These are phyloP conservation scores for Drosophila robusta DNA, from an alignment of 2,888 invertebrate species.

Conservation along the genomic window DNA sequence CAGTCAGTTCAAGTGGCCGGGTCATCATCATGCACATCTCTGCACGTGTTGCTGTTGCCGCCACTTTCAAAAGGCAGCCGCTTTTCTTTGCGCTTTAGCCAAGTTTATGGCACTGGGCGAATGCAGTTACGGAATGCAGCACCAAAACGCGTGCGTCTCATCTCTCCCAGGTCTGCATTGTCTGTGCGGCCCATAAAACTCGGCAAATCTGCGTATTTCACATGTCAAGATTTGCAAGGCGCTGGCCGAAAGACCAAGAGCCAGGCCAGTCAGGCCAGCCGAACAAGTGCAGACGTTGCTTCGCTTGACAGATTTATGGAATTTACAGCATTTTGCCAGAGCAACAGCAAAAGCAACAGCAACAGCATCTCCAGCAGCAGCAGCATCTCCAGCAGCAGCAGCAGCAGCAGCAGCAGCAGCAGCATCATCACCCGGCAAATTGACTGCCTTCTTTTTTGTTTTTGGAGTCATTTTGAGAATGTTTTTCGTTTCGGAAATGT, in stretches of 20 bases:
- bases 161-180: constrained; percentile 41
- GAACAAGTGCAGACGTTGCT: constrained; percentile 78
- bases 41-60: constrained; percentile 73
- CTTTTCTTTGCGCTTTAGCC: constrained; percentile 78
- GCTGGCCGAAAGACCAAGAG: constrained; percentile 39
- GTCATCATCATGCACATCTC: constrained; percentile 72
- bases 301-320: constrained; percentile 82
- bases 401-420: constrained; percentile 17
- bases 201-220: constrained; percentile 82
- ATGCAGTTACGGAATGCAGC: constrained; percentile 74
- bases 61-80: constrained; percentile 69
- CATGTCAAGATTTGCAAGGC: constrained; percentile 76
- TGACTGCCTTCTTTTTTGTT: constrained; percentile 38
- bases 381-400: constrained; percentile 9
- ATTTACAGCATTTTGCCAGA: constrained; percentile 72
- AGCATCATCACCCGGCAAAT: constrained; percentile 18
- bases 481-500: constrained; percentile 46
- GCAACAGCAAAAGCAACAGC: constrained; percentile 43
- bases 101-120: constrained; percentile 79
- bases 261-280: constrained; percentile 30
- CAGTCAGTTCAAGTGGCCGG: constrained; percentile 78
- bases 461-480: constrained; percentile 45
- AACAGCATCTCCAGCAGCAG: constrained; percentile 27
- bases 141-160: constrained; percentile 49
- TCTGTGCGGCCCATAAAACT: constrained; percentile 77